phyloP scores from a whole-genome alignment of 2,888 invertebrate genomes.

The Microplitis deprimator region DNA sequence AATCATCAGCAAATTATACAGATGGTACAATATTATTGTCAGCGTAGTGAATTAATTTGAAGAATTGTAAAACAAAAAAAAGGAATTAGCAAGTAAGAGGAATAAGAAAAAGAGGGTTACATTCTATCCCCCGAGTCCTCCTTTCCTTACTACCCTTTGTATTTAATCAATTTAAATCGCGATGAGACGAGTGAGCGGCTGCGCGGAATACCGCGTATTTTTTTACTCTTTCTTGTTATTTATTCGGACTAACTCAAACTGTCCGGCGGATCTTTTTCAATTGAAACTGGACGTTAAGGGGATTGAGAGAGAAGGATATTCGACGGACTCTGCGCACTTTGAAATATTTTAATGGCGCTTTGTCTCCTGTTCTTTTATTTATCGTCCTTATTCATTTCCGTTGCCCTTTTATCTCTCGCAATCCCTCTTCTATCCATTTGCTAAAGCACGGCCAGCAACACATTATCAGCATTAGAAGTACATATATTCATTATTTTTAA shows the following conservation, averaged over 20 bases:
- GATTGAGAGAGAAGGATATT: slow-evolving; percentile 36
- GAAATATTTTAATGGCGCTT: slow-evolving; percentile 69
- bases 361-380: slow-evolving; percentile 54
- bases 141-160: not conserved
- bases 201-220: slow-evolving; percentile 34
- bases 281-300: slow-evolving; percentile 2
- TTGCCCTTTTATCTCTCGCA: slow-evolving; percentile 42
- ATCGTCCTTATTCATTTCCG: slow-evolving; percentile 16
- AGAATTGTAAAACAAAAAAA: not conserved
- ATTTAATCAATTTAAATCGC: slow-evolving; percentile 53
- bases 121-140: not conserved
- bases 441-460: slow-evolving; percentile 28
- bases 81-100: slow-evolving; percentile 14
- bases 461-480: slow-evolving; percentile 1
- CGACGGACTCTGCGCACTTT: slow-evolving; percentile 48
- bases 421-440: slow-evolving; percentile 58
- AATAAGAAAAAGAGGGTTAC: not conserved
- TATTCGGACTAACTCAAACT: slow-evolving; percentile 18
- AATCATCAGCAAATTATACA: too few species aligned
- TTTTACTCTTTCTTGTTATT: slow-evolving; percentile 11
- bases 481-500: slow-evolving; percentile 14
- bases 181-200: slow-evolving; percentile 15
- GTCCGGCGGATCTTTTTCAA: slow-evolving; percentile 3
- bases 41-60: too few species aligned
- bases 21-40: too few species aligned